Evolutionary conservation across 2,797 vertebrate genomes (phyloP).

Genomic region (Coccyzus lansbergi): DNA sequence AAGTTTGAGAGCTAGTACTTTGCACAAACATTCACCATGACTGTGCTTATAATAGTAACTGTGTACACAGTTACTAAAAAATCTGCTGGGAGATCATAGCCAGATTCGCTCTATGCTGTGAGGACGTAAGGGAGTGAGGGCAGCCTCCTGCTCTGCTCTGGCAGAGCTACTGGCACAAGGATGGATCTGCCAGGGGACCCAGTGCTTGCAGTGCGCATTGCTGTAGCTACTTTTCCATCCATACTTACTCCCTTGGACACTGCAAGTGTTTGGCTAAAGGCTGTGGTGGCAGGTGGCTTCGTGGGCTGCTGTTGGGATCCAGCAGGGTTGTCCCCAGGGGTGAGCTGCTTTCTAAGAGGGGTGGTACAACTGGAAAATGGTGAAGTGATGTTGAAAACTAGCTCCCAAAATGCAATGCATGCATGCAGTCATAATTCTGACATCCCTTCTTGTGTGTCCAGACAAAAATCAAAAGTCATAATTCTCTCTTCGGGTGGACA

Average conservation of each 20-base stretch:
- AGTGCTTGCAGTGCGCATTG: too few relatives aligned
- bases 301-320: fast-evolving
- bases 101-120: fast-evolving
- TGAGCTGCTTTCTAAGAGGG: background rate
- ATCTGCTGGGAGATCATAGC: background rate
- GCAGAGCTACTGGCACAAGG: background rate
- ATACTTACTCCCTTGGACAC: background rate
- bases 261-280: background rate
- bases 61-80: background rate
- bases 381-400: background rate
- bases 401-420: background rate
- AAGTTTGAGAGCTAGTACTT: background rate
- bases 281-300: background rate
- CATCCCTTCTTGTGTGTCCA: background rate
- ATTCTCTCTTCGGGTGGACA: background rate
- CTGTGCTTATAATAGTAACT: background rate
- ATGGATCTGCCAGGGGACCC: background rate
- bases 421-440: background rate
- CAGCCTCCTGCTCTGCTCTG: background rate
- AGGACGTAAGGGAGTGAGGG: background rate
- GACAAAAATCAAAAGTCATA: background rate
- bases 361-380: background rate
- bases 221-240: background rate
- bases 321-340: too few relatives aligned
- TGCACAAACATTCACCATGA: background rate